Evolutionary conservation across 2,113 vertebrate species (phyloP).

Genomic region (Caretta caretta): DNA sequence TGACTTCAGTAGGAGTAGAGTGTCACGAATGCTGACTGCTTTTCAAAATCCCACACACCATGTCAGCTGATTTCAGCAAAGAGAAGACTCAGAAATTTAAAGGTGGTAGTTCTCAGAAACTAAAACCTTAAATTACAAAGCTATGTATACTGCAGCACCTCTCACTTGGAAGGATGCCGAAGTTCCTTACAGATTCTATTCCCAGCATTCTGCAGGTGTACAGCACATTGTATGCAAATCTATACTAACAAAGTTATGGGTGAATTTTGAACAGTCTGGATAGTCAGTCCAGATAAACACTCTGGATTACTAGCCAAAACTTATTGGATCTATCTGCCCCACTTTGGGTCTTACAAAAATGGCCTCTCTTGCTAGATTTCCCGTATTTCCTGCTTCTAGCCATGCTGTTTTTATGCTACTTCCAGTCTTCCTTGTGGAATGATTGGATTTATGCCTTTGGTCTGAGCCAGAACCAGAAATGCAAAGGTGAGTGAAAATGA

Average conservation of each 20-base stretch:
- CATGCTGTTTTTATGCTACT: background rate
- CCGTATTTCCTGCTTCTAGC: background rate
- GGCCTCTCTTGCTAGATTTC: background rate
- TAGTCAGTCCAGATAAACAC: background rate
- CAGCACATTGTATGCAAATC: background rate
- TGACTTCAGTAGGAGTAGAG: background rate
- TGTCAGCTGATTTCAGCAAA: background rate
- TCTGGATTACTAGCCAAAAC: background rate
- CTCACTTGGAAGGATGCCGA: background rate
- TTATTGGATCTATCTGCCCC: background rate
- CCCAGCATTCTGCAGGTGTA: background rate
- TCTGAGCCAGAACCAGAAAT: background rate
- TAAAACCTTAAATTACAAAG: background rate
- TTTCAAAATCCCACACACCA: background rate
- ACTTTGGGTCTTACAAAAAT: background rate
- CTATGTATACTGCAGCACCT: background rate
- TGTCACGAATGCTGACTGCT: background rate
- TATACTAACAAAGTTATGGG: background rate
- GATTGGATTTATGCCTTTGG: background rate
- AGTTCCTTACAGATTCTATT: background rate
- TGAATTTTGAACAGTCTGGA: background rate
- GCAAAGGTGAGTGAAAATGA: background rate
- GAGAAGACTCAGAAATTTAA: background rate
- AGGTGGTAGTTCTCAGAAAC: background rate
- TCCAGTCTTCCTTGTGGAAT: background rate